Percentiles rank a stretch among this genome's conserved stretches.
Evolutionary conservation across 2,888 invertebrate species (phyloP).

Genomic region (Volucella zonaria): DNA sequence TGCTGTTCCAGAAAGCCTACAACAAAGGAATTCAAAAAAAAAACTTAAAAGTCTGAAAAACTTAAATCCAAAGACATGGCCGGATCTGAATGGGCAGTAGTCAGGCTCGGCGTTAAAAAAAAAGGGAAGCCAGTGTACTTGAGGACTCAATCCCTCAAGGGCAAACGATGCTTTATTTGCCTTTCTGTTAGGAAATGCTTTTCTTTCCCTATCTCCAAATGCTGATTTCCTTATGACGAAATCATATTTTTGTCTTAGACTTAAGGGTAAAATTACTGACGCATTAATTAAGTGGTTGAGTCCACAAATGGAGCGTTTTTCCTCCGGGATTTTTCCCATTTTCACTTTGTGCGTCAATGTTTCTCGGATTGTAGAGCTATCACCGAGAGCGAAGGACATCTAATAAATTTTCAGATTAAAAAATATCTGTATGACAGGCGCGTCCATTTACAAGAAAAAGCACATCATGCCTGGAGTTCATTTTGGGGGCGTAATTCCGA

Average conservation of each 20-base stretch:
- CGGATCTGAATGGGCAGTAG: not conserved
- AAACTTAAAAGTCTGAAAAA: constrained; percentile 8
- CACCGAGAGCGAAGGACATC: not conserved
- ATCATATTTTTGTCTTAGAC: constrained; percentile 13
- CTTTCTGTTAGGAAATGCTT: not conserved
- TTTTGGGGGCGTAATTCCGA: no score
- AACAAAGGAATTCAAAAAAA: constrained; percentile 13
- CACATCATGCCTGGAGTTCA: no score
- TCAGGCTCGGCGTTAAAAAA: not conserved
- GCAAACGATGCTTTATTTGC: constrained; percentile 57
- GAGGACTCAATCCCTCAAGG: constrained; percentile 65
- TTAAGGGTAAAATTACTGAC: constrained; percentile 33
- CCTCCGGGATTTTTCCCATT: constrained; percentile 34
- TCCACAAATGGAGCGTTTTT: constrained; percentile 27
- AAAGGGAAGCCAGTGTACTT: constrained; percentile 37
- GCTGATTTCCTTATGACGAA: constrained; percentile 8
- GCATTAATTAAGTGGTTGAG: constrained; percentile 54
- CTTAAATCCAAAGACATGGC: constrained; percentile 13
- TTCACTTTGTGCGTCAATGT: constrained; percentile 11
- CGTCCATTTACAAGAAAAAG: not conserved
- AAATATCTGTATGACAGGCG: not conserved
- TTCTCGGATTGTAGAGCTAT: not conserved
- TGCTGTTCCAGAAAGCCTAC: constrained; percentile 42
- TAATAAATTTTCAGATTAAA: constrained; percentile 34
- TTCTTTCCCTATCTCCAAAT: constrained; percentile 12